A percentile compares a stretch with the other conserved stretches of the same genome.
phyloP scores from a whole-genome alignment of 2,797 vertebrate genomes.

The Meriones psammophilus region DNA sequence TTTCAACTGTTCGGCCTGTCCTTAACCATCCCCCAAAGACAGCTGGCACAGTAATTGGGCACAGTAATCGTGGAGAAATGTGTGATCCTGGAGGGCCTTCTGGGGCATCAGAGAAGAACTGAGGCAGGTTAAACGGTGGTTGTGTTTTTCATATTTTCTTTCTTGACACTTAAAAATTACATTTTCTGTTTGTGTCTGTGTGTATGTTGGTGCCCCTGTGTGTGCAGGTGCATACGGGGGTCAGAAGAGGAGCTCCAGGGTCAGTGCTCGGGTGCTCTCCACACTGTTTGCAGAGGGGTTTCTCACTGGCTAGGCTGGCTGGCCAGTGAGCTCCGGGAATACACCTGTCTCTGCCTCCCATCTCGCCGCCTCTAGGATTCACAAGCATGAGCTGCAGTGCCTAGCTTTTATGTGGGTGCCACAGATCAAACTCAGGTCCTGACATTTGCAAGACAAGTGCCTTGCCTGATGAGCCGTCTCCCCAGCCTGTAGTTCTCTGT shows the following conservation, averaged over 20 bases:
- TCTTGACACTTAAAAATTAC: neutral
- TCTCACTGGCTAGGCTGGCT: neutral
- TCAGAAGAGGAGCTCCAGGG: neutral
- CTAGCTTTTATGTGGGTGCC: neutral
- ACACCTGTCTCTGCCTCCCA: neutral
- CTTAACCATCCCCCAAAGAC: slow-evolving; percentile 24
- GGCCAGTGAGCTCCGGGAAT: neutral
- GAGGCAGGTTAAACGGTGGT: slow-evolving; percentile 42
- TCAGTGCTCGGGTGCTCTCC: neutral
- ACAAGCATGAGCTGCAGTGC: neutral
- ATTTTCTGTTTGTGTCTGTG: neutral
- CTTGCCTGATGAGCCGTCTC: neutral
- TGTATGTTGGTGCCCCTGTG: neutral
- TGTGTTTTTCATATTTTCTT: slow-evolving; percentile 64
- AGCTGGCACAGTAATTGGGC: neutral
- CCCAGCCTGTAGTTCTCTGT: neutral
- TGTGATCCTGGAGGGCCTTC: neutral
- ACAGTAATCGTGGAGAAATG: slow-evolving; percentile 31
- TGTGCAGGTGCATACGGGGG: neutral
- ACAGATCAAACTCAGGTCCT: neutral
- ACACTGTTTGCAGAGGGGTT: neutral
- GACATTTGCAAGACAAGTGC: neutral
- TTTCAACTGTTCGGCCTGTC: neutral
- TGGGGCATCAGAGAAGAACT: slow-evolving; percentile 43
- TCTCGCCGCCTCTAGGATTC: neutral